Base-by-base conservation (phyloP, 2,113 vertebrate genomes). In the Nestor notabilis region DNA sequence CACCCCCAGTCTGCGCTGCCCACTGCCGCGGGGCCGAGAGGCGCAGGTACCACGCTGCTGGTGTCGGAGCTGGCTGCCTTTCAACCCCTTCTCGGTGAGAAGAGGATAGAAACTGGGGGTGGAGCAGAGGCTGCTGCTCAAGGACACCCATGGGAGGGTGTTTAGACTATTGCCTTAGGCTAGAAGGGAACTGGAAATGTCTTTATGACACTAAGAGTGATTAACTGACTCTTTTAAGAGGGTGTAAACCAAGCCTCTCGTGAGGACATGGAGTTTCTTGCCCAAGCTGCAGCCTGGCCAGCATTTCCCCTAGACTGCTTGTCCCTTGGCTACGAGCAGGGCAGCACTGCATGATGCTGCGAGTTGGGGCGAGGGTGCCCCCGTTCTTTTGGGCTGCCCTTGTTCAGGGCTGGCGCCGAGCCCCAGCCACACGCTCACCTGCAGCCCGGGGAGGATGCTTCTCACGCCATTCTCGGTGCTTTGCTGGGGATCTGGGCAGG, bases 41-140 rank as follows among this genome's bases (percentile, higher is more conserved):
- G 0, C 3, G 0, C 1, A 1, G 63, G 8, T 24, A 2, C 46
- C 37, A 3, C 0, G 2, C 82, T 53, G 74, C 83, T 27, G 81
- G 18, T 10, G 4, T 3, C 0, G 0, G 79, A 20, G 53, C 78
- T 75, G 78, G 63, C 83, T 83, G 81, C 37, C 10, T 41, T 35
- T 43, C 66, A 71, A 2, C 28, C 10, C 43, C 43, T 27, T 1
- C 52, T 29, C 11, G 2, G 13, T 16, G 50, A 80, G 79, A 33
- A 29, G 35, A 18, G 31, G 24, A 50, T 55, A 55, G 43, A 33
- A 74, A 18, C 11, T 1, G 7, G 52, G 43, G 31, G 3, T 3
- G 6, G 72, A 71, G 37, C 17, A 58, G 66, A 64, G 61, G 52
- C 65, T 66, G 55, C 71, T 23, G 61, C 69, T 81, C 39, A 39